Evolutionary conservation across 2,888 invertebrate genomes (phyloP), one percentile per base, ranked within the genome.

Genomic region (Ecliptopera silaceata): DNA sequence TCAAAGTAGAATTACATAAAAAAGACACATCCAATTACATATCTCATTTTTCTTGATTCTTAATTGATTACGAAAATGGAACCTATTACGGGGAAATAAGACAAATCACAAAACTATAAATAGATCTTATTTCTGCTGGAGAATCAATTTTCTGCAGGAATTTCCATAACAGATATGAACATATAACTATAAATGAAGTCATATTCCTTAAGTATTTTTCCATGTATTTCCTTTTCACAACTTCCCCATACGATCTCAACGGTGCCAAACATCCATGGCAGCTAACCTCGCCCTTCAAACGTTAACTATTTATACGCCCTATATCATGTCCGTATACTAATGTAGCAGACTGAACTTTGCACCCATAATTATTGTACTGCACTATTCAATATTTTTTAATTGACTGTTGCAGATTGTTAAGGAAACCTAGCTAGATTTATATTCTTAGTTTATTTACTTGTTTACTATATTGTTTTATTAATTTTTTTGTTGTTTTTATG

Each of bases 261-360:
- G 52, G 74, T 78, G 78, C 77, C 77, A 77, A 70, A 44, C 71
- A 65, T 70, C 29, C 55, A 57, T 68, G 64, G 63, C 66, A 72
- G 12, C 59, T 66, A 80, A 72, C 84, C 86, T 80, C 77, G 84
- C 85, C 87, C 87, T 88, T 87, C 86, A 69, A 66, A 73, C 72
- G 66, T 63, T 64, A 59, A 79, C 86, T 87, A 88, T 85, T 86
- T 81, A 85, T 86, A 84, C 67, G 66, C 65, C 72, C 71, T 79
- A 46, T 53, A 78, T 80, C 74, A 68, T 70, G 72, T 75, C 74
- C 75, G 79, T 72, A 77, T 61, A 57, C 58, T 51, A 57, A 69
- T 67, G 68, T 69, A 77, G 70, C 71, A 66, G 69, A 69, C 56
- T 68, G 86, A 80, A 86, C 88, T 87, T 88, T 85, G 88, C 80